These are phyloP conservation scores for Polypterus bichir DNA, from an alignment of 2,113 vertebrate genomes.

Conservation along the genomic window DNA sequence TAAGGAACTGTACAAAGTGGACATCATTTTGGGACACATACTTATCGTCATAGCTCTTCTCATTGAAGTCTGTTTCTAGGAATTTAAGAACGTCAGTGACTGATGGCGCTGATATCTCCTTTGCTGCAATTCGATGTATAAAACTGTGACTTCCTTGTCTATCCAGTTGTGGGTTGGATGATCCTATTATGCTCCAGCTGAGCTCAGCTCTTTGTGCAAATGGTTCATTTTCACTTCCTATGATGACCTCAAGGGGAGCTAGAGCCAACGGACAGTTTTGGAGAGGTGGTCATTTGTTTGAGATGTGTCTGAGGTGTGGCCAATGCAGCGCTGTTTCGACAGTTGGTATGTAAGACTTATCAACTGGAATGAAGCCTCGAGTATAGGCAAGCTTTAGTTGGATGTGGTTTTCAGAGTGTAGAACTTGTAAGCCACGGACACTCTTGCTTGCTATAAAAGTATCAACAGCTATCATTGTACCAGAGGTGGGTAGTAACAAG, in stretches of 20 bases:
- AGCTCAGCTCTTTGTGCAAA: slow-evolving; percentile 19
- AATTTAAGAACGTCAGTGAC: slow-evolving; percentile 14
- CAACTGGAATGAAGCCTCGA: slow-evolving; percentile 18
- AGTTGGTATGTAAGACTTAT: slow-evolving; percentile 14
- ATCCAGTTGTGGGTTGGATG: background rate
- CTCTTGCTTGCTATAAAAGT: too few species aligned
- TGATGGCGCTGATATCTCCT: slow-evolving; percentile 16
- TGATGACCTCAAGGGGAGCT: slow-evolving; percentile 8
- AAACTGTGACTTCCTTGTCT: slow-evolving; percentile 7
- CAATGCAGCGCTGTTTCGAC: slow-evolving; percentile 1
- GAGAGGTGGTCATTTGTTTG: slow-evolving; percentile 10
- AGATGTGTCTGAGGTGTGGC: slow-evolving; percentile 9
- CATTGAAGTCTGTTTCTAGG: slow-evolving; percentile 16
- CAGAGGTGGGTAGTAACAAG: too few species aligned
- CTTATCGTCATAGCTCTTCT: slow-evolving; percentile 6
- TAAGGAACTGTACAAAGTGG: slow-evolving; percentile 9
- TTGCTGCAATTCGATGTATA: slow-evolving; percentile 12
- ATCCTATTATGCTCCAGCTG: slow-evolving; percentile 17
- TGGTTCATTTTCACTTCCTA: slow-evolving; percentile 10
- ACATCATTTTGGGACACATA: slow-evolving; percentile 19
- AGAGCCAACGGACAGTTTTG: slow-evolving; percentile 14
- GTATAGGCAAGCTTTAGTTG: slow-evolving; percentile 6
- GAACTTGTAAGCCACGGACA: too few species aligned
- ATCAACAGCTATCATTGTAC: too few species aligned
- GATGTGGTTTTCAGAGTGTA: slow-evolving; percentile 1